Percentiles rank a stretch among this genome's conserved stretches.
Evolutionary conservation across 1,140 invertebrate species (phyloP).

Genomic region (Drosophila melanogaster): DNA sequence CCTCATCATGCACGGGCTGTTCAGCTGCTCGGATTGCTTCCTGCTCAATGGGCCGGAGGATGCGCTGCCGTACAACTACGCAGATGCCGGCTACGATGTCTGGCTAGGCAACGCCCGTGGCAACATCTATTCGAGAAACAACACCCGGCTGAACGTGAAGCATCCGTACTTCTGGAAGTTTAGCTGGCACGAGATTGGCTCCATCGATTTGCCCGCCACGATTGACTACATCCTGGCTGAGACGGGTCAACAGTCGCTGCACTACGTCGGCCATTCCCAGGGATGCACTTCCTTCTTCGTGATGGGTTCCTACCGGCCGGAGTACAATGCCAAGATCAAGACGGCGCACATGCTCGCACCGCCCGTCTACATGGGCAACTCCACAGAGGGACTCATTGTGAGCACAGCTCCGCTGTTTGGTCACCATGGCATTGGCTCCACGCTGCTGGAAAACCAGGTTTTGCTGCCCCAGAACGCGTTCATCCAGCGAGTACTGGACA

Average conservation of each 20-base stretch:
- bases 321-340: conserved; percentile 87
- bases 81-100: conserved; percentile 91
- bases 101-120: conserved; percentile 87
- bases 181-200: conserved; percentile 89
- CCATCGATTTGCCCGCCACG: conserved; percentile 88
- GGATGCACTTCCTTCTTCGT: conserved; percentile 87
- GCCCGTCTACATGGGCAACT: conserved; percentile 86
- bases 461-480: conserved; percentile 67
- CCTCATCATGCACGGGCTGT: conserved; percentile 91
- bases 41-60: conserved; percentile 88
- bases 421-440: conserved; percentile 39
- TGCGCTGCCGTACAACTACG: conserved; percentile 86
- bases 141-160: conserved; percentile 86
- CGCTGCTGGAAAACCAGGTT: conserved; percentile 62
- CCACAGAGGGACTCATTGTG: conserved; percentile 85
- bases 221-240: conserved; percentile 88
- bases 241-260: conserved; percentile 86
- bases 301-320: conserved; percentile 85
- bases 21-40: conserved; percentile 92
- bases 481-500: conserved; percentile 61
- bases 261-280: conserved; percentile 89
- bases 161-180: conserved; percentile 87
- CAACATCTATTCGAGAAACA: conserved; percentile 88
- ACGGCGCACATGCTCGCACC: conserved; percentile 87
- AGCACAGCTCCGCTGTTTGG: conserved; percentile 34